phyloP scores from a whole-genome alignment of 2,113 vertebrate genomes.

The Todiramphus chloris region DNA sequence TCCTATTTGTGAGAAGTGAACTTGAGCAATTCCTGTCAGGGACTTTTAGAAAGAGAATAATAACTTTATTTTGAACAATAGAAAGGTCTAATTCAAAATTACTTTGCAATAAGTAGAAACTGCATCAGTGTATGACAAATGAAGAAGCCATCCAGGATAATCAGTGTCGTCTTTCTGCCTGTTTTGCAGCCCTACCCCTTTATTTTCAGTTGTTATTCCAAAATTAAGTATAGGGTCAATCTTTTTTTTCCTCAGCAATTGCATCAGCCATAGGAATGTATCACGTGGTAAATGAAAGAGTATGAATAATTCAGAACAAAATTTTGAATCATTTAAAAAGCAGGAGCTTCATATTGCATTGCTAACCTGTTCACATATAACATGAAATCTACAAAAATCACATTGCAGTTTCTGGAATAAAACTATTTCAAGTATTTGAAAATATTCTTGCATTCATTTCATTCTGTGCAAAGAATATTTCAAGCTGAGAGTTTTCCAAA shows the following conservation, averaged over 20 bases:
- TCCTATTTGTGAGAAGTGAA: neutral
- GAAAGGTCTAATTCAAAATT: neutral
- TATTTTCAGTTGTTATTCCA: neutral
- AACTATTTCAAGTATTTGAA: neutral
- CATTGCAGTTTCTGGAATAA: neutral
- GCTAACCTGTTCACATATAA: neutral
- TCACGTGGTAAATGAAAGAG: constrained; percentile 2
- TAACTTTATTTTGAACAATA: neutral
- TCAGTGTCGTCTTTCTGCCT: neutral
- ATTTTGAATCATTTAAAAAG: constrained; percentile 24
- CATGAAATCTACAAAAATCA: neutral
- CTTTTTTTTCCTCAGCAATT: constrained; percentile 5
- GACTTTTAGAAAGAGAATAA: neutral
- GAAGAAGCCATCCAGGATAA: neutral
- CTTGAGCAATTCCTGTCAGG: neutral
- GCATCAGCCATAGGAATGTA: constrained; percentile 56
- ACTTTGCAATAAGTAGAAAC: neutral
- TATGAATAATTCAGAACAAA: constrained; percentile 29
- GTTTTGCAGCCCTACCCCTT: neutral
- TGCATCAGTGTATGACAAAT: neutral
- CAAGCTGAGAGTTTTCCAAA: neutral
- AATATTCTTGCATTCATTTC: neutral
- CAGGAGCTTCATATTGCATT: neutral
- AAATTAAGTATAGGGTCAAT: neutral
- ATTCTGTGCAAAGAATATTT: neutral